Conservation (phyloP, 2,113 vertebrate species). For the Eubucco bourcierii region DNA sequence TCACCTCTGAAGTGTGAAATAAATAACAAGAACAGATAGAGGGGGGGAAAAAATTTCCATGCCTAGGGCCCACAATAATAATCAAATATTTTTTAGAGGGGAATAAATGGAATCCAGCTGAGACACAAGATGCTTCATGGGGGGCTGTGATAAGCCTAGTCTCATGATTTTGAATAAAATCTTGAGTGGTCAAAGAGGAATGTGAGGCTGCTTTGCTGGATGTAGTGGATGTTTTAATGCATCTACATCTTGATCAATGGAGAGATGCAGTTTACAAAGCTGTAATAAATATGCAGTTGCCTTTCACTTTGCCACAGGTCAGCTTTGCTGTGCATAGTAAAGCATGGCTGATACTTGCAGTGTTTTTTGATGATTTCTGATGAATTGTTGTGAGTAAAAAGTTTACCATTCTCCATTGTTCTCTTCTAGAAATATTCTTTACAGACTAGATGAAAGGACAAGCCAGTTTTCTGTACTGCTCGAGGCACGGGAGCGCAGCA, state of each 20-base stretch:
- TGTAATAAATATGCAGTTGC: conserved; percentile 6
- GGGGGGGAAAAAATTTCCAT: neutral
- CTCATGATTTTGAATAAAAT: neutral
- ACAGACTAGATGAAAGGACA: conserved; percentile 81
- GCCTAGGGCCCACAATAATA: neutral
- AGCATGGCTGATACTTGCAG: neutral
- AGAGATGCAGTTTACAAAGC: neutral
- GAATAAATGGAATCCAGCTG: neutral
- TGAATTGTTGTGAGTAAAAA: neutral
- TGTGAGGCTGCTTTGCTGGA: neutral
- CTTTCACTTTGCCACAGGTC: conserved; percentile 1
- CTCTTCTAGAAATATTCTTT: conserved; percentile 88
- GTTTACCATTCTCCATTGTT: conserved; percentile 45
- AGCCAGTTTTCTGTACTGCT: conserved; percentile 84
- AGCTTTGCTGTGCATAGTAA: conserved; percentile 3
- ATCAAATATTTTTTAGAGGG: neutral
- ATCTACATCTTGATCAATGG: neutral
- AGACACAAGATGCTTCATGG: neutral
- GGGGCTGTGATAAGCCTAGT: neutral
- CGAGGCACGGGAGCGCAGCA: conserved; percentile 75
- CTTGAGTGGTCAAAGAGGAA: neutral
- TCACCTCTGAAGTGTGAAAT: conserved; percentile 16
- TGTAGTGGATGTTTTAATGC: neutral
- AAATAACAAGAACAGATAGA: neutral
- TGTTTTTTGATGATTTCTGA: conserved; percentile 4